Evolutionary conservation across 1,140 invertebrate genomes (phyloP).

Genomic region (Bradynema listronoti): DNA sequence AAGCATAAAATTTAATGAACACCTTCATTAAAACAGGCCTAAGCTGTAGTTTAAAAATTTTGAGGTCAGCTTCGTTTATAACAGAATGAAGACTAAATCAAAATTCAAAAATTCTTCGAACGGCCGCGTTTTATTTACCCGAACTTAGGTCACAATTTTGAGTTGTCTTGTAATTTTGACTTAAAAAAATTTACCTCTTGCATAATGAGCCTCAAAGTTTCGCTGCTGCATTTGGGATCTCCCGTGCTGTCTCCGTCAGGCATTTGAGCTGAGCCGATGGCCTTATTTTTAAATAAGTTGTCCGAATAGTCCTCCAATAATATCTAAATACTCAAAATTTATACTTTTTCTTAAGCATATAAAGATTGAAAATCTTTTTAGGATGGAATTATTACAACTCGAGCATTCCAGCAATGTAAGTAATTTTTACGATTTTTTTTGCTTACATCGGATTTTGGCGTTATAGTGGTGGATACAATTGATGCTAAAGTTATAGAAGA

Average conservation of each 20-base stretch:
- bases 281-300: slow-evolving; percentile 30
- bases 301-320: slow-evolving; percentile 44
- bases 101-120: no score
- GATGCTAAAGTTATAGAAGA: background rate
- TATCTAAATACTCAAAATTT: slow-evolving; percentile 24
- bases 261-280: slow-evolving; percentile 17
- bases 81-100: no score
- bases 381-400: no score
- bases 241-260: slow-evolving; percentile 26
- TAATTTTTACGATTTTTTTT: slow-evolving; percentile 21
- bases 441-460: slow-evolving; percentile 21
- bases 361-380: slow-evolving; percentile 24
- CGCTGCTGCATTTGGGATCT: slow-evolving; percentile 42
- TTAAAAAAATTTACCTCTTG: slow-evolving; percentile 34
- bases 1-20: no score
- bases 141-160: no score
- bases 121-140: no score
- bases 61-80: no score
- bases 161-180: background rate
- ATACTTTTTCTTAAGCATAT: background rate
- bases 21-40: no score
- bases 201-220: slow-evolving; percentile 44
- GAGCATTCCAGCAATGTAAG: background rate
- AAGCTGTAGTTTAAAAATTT: no score
- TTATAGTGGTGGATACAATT: slow-evolving; percentile 4